Percentiles rank a stretch among this genome's conserved stretches.
Conservation (phyloP, 2,888 invertebrate species). For the Oasisia sp. region DNA sequence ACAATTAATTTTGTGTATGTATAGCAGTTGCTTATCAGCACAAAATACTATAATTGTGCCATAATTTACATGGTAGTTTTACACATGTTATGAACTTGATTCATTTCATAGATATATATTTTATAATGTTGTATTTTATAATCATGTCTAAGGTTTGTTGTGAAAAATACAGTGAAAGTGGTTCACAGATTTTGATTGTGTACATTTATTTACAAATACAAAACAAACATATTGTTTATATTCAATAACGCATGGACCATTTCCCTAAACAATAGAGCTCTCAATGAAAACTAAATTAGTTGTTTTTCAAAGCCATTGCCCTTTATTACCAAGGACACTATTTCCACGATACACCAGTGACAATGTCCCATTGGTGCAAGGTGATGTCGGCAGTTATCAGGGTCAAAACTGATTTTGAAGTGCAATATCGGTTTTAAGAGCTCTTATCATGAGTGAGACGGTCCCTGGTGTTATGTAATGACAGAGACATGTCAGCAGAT, state of each 20-base stretch:
- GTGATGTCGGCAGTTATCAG: no score
- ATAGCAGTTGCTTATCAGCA: not conserved
- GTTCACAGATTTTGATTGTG: not conserved
- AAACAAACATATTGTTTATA: not conserved
- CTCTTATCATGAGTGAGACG: no score
- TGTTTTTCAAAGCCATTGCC: no score
- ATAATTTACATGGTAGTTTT: not conserved
- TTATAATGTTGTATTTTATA: not conserved
- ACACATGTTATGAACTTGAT: not conserved
- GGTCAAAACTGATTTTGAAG: no score
- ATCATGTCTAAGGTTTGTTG: not conserved
- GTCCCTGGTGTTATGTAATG: no score
- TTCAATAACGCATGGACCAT: not conserved
- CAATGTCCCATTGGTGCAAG: no score
- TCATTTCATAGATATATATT: not conserved
- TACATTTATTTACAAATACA: slow-evolving; percentile 10
- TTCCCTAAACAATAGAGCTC: not conserved
- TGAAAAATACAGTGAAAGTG: not conserved
- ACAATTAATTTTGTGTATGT: not conserved
- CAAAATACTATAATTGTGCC: not conserved
- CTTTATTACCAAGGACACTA: no score
- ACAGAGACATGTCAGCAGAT: no score
- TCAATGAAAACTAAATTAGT: no score
- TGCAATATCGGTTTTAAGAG: no score
- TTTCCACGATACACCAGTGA: no score